These are phyloP conservation scores for Pseudocheirus occidentalis DNA, from an alignment of 2,797 vertebrate genomes.

Conservation along the genomic window DNA sequence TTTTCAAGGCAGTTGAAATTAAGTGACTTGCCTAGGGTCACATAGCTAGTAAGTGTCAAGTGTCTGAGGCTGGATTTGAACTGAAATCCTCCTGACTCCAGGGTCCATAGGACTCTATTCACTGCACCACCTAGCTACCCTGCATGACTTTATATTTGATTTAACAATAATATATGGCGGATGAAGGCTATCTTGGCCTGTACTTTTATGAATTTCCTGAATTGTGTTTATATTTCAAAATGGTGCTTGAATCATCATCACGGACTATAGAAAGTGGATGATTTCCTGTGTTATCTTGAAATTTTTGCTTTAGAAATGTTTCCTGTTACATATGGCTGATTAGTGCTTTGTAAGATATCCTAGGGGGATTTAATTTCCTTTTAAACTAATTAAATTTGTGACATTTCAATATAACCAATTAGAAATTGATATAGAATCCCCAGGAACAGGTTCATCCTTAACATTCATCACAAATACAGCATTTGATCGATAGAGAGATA, in stretches of 20 bases:
- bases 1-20: no score
- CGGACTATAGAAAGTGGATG: neutral
- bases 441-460: constrained; percentile 75
- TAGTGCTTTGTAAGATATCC: neutral
- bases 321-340: neutral
- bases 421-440: constrained; percentile 74
- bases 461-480: constrained; percentile 72
- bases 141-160: constrained; percentile 54
- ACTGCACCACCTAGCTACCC: no score
- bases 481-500: neutral
- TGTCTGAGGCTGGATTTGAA: no score
- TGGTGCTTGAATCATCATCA: neutral
- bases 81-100: no score
- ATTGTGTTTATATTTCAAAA: neutral
- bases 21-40: no score
- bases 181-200: accelerated
- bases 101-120: no score
- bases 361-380: neutral
- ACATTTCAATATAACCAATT: constrained; percentile 63
- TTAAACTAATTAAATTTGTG: constrained; percentile 71
- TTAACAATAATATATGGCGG: constrained; percentile 6
- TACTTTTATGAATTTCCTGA: neutral
- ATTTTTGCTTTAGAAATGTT: neutral
- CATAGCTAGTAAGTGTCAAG: no score
- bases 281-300: neutral